phyloP scores from a whole-genome alignment of 2,113 vertebrate species.

The Leucoraja erinaceus region DNA sequence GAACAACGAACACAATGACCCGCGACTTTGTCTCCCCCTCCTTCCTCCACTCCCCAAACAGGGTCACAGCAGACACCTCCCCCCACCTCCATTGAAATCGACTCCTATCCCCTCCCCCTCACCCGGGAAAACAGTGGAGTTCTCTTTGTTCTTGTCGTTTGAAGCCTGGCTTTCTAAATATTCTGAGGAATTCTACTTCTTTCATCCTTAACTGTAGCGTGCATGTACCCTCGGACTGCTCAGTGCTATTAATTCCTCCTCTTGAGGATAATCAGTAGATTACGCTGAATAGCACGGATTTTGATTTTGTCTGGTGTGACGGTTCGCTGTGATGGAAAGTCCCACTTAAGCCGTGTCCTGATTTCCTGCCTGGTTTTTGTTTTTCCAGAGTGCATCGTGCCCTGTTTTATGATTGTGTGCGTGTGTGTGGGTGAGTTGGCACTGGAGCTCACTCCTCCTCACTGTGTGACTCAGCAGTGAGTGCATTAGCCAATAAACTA shows the following conservation, averaged over 20 bases:
- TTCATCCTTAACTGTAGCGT: background rate
- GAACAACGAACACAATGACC: background rate
- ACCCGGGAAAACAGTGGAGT: background rate
- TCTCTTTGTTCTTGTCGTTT: background rate
- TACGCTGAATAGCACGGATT: background rate
- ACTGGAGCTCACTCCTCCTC: background rate
- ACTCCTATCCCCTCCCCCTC: no score
- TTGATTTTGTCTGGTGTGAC: background rate
- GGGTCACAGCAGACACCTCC: no score
- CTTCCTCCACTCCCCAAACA: no score
- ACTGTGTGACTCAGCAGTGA: background rate
- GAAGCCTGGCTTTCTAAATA: background rate
- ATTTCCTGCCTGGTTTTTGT: background rate
- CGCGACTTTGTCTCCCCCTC: no score
- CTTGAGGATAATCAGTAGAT: background rate
- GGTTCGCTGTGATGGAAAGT: background rate
- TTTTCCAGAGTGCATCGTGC: background rate
- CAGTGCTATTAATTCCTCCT: background rate
- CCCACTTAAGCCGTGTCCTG: background rate
- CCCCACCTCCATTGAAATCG: no score
- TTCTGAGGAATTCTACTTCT: background rate
- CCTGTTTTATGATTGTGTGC: background rate
- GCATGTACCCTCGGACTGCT: background rate
- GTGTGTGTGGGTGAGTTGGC: background rate
- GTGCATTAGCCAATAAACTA: background rate